Conservation (phyloP, 1,140 invertebrate species). For the Euwallacea similis region DNA sequence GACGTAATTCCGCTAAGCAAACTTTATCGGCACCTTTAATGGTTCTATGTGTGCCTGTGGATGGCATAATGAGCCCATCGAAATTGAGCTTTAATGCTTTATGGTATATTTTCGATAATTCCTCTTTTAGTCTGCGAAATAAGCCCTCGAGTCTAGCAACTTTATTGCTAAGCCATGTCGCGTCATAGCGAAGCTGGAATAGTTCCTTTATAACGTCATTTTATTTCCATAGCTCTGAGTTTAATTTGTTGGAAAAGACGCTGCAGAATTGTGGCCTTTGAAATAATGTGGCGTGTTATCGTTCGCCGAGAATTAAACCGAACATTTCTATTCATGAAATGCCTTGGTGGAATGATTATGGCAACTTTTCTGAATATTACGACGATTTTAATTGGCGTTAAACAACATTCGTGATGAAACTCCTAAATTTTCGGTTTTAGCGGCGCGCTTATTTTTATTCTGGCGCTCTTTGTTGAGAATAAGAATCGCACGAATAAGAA, state of each 20-base stretch:
- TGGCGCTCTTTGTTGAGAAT: constrained; percentile 22
- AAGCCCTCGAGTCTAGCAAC: not conserved
- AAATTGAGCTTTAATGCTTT: too few relatives aligned
- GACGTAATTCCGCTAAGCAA: constrained; percentile 22
- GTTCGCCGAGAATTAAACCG: constrained; percentile 26
- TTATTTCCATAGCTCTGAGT: constrained; percentile 28
- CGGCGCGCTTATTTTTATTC: not conserved
- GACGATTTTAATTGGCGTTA: constrained; percentile 13
- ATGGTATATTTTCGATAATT: not conserved
- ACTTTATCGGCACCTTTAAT: constrained; percentile 12
- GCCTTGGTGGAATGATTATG: constrained; percentile 13
- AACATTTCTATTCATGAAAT: constrained; percentile 29
- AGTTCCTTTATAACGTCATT: constrained; percentile 27
- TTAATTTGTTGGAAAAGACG: constrained; percentile 36
- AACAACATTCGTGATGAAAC: constrained; percentile 5
- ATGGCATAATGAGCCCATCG: too few relatives aligned
- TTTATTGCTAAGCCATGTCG: constrained; percentile 13
- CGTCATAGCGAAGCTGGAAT: constrained; percentile 23
- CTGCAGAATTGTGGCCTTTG: constrained; percentile 29
- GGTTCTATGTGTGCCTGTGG: not conserved
- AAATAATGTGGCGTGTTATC: constrained; percentile 32
- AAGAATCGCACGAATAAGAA: constrained; percentile 29
- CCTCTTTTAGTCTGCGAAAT: not conserved
- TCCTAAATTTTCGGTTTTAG: constrained; percentile 4
- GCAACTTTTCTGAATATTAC: constrained; percentile 11